Evolutionary conservation across 2,888 invertebrate genomes (phyloP), one percentile per base, ranked within the genome.

Genomic region (Endotricha flammealis): DNA sequence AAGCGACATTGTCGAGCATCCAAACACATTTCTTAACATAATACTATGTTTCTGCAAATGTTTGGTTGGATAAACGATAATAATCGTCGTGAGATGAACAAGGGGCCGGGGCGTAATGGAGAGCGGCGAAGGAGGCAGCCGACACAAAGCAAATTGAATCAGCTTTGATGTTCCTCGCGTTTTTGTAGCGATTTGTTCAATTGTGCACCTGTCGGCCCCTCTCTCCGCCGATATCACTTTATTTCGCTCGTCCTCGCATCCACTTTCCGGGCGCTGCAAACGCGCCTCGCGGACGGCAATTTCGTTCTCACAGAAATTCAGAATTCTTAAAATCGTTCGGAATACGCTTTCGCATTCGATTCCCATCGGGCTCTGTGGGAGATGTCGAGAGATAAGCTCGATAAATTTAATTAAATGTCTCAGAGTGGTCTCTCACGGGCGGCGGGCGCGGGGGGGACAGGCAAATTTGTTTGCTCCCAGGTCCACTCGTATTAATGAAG

Each of bases 381-480:
- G 73, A 77, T 76, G 74, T 64, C 63, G 56, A 61, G 53, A 67
- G 83, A 82, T 83, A 79, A 79, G 64, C 58, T 53, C 73, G 78
- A 82, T 85, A 80, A 80, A 82, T 85, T 81, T 80, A 85, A 82
- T 83, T 73, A 82, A 81, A 76, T 57, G 67, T 75, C 67, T 64
- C 61, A 41, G 48, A 59, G 57, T 52, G 56, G 57, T 62, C 61
- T 47, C 40, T 39, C 35, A 35, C 45, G 45, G 46, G 43, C 42
- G 41, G 38, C 35, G 51, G 46, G 51, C 28, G 24, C 36, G 27
- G 44, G 22, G 36, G 27, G 36, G 37, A 50, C 57, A 61, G 60
- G 73, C 74, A 74, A 79, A 81, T 81, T 77, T 72, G 82, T 78
- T 76, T 62, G 68, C 59, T 59, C 56, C 64, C 51, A 64, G 53